phyloP scores from a whole-genome alignment of 2,797 vertebrate genomes.

The Dendrocincla fuliginosa region DNA sequence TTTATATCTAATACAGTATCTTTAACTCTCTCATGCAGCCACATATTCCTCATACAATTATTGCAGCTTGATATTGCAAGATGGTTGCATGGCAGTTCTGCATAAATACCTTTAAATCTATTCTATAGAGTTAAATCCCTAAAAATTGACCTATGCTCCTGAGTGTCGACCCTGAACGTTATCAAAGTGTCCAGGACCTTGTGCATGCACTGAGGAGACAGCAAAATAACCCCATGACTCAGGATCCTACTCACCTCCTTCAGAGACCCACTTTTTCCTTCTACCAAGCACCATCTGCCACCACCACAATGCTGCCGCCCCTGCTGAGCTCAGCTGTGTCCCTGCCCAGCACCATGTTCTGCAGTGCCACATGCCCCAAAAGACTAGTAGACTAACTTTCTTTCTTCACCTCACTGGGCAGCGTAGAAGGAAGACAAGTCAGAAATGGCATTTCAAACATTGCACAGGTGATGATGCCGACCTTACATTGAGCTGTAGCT shows the following conservation, averaged over 20 bases:
- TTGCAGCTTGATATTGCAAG: neutral
- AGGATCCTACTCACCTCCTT: neutral
- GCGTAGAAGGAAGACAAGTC: neutral
- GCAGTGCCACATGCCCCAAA: neutral
- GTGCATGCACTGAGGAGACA: neutral
- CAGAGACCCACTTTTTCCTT: neutral
- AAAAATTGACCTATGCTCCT: neutral
- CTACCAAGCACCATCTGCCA: neutral
- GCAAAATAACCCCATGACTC: neutral
- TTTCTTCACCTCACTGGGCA: neutral
- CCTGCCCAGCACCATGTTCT: neutral
- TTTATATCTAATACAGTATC: neutral
- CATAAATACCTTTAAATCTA: neutral
- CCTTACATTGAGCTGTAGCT: neutral
- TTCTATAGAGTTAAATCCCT: neutral
- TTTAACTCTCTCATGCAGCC: neutral
- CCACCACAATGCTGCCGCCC: neutral
- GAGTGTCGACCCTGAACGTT: rapidly evolving
- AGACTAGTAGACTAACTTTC: neutral
- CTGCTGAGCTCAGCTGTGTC: neutral
- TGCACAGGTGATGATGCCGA: neutral
- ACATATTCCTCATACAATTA: neutral
- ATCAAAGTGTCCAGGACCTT: neutral
- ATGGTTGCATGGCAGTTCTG: neutral
- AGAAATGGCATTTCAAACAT: neutral